Evolutionary conservation across 2,888 invertebrate species (phyloP), one percentile per base, ranked within the genome.

Genomic region (Troides helena): DNA sequence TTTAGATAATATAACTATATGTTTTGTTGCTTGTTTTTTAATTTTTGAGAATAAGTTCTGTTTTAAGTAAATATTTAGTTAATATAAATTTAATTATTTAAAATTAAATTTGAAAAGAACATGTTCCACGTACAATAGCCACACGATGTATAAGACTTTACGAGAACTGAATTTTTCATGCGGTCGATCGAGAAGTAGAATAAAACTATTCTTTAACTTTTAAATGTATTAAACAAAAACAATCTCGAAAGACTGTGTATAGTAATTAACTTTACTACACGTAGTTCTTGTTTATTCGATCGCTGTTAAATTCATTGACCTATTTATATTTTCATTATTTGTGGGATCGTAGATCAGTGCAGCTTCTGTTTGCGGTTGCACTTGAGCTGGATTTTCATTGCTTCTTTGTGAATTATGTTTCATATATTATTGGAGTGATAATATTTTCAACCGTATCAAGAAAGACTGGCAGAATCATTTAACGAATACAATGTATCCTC

Each of bases 21-120:
- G 68, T 74, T 77, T 81, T 83, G 82, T 83, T 85, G 78, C 76
- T 81, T 73, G 79, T 81, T 84, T 75, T 84, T 72, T 83, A 81
- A 75, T 81, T 77, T 81, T 85, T 84, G 76, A 84, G 84, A 74
- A 75, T 64, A 72, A 80, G 79, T 78, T 72, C 71, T 68, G 75
- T 75, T 67, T 53, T 74, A 74, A 64, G 73, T 77, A 50, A 75
- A 74, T 73, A 64, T 74, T 72, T 74, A 69, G 70, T 69, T 72
- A 74, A 73, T 73, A 73, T 69, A 57, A 61, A 59, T 60, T 66
- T 59, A 68, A 62, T 59, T 43, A 36, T 21, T 23, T 56, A 21
- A 39, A 53, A 43, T 58, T 23, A 36, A 53, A 39, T 61, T 56
- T 67, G n/a, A 36, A 36, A 17, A 17, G 23, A 43, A 18, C 56